phyloP scores from a whole-genome alignment of 2,888 invertebrate genomes.

The Drosophila picticornis region DNA sequence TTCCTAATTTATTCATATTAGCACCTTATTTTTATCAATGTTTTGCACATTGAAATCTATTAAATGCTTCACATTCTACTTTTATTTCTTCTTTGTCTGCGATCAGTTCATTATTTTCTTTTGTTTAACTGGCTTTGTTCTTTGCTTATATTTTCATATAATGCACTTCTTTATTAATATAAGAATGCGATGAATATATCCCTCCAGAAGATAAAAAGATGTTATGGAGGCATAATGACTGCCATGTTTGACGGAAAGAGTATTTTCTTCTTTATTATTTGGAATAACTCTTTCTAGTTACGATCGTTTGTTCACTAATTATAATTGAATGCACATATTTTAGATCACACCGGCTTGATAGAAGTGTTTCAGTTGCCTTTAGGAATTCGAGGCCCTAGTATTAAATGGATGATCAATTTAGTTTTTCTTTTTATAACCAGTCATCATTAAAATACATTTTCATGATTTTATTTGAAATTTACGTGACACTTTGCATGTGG shows the following conservation, averaged over 20 bases:
- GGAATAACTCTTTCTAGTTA: background rate
- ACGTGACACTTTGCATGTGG: slow-evolving; percentile 62
- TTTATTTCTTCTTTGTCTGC: slow-evolving; percentile 2
- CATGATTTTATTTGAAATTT: slow-evolving; percentile 28
- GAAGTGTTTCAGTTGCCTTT: background rate
- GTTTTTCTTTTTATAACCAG: slow-evolving; percentile 2
- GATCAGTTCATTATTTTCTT: background rate
- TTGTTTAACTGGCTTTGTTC: slow-evolving; percentile 5
- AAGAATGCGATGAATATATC: background rate
- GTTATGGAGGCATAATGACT: background rate
- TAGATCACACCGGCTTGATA: background rate
- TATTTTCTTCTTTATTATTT: background rate
- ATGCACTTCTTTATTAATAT: background rate
- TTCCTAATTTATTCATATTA: background rate
- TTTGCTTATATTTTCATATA: background rate
- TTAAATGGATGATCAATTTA: slow-evolving; percentile 11
- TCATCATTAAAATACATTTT: slow-evolving; percentile 30
- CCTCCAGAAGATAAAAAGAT: background rate
- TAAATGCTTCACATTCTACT: background rate
- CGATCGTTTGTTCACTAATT: background rate
- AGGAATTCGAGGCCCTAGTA: background rate
- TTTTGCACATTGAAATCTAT: background rate
- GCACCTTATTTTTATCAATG: background rate
- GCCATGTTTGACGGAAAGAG: background rate
- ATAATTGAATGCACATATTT: background rate